These are phyloP conservation scores for Heterochromis multidens DNA, from an alignment of 2,113 vertebrate species.

Conservation along the genomic window DNA sequence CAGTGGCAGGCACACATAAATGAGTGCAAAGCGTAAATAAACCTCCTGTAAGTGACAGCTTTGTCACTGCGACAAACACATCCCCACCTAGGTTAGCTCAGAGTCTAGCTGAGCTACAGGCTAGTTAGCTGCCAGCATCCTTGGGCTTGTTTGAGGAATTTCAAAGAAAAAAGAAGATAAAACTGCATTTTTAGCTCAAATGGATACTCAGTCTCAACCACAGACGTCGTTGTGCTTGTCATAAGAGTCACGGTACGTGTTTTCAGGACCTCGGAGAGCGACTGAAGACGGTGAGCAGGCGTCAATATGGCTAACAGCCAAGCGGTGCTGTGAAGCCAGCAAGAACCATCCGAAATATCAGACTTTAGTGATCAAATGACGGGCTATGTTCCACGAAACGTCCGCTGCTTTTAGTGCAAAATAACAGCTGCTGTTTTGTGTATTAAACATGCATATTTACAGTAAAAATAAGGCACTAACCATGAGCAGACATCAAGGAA, in stretches of 20 bases:
- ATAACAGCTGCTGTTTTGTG: rapidly evolving
- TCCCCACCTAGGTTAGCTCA: not conserved
- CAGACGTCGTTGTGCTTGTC: not conserved
- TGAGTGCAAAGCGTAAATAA: not conserved
- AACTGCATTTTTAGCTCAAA: not conserved
- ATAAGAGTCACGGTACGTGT: not conserved
- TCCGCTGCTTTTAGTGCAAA: rapidly evolving
- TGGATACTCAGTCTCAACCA: rapidly evolving
- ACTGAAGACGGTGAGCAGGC: conserved; percentile 15
- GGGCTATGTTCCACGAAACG: rapidly evolving
- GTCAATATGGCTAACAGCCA: conserved; percentile 45
- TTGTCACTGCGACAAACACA: conserved; percentile 29
- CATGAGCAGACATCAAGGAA: conserved; percentile 4
- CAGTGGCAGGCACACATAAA: not conserved
- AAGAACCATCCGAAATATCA: not conserved
- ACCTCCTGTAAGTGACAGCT: not conserved
- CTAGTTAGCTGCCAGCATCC: conserved; percentile 13
- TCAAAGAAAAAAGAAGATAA: not conserved
- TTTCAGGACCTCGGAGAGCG: conserved; percentile 72
- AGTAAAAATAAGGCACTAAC: conserved; percentile 25
- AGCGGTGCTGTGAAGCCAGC: not conserved
- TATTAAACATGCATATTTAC: rapidly evolving
- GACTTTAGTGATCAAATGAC: not conserved
- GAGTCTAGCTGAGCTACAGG: conserved; percentile 28
- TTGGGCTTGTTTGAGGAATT: not conserved